Evolutionary conservation across 2,797 vertebrate genomes (phyloP), one percentile per base, ranked within the genome.

Genomic region (Ceryle rudis): DNA sequence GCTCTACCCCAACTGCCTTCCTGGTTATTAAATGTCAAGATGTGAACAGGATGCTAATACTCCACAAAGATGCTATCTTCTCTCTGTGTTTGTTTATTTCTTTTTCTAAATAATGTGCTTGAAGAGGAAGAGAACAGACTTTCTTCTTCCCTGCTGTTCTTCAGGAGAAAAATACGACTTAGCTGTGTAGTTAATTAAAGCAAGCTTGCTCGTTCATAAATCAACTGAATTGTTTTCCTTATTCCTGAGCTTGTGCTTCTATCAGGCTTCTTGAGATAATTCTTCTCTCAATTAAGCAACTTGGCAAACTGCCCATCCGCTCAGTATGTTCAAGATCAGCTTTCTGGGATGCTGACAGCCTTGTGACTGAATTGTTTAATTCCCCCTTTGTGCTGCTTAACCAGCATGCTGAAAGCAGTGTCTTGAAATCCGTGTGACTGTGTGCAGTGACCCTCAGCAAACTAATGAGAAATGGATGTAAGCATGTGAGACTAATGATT

Each of bases 331-430:
- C 95, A 80, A 54, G 77, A 92, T 95, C 86, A 46, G 88, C 93
- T 96, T 95, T 94, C 91, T 94, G 95, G 81, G 94, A 95, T 89
- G 91, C 90, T 92, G 90, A 89, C 94, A 86, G 94, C 95, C 94
- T 96, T 96, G 93, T 97, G 95, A 96, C 93, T 64, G 91, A 95
- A 81, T 94, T 96, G 93, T 97, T 95, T 94, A 94, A 95, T 96
- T 95, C 90, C 47, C 95, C 55, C 90, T 95, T 97, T 96, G 94
- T 95, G 86, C 88, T 49, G 88, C 80, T 90, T 95, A 95, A 91
- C 80, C 91, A 64, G 91, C 75, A 2, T 57, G 80, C 90, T 92
- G 93, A 80, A 90, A 90, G 90, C 91, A 52, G 26, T 4, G 77
- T 57, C 87, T 94, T 92, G 61, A 86, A 85, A 64, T 74, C 33